These are phyloP conservation scores for Podarcis siculus DNA, from an alignment of 2,797 vertebrate species.

Conservation along the genomic window DNA sequence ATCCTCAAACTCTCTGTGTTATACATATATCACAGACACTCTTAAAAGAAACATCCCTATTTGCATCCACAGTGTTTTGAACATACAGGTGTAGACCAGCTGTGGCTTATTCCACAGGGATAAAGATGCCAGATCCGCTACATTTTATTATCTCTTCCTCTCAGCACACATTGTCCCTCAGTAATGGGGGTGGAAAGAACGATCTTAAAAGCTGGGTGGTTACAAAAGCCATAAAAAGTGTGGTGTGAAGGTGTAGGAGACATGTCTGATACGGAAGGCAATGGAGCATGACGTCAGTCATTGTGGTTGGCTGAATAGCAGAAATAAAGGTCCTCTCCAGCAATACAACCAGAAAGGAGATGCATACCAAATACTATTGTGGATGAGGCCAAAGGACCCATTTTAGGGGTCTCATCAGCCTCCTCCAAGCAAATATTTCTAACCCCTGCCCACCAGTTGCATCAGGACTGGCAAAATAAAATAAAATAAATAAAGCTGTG, in stretches of 20 bases:
- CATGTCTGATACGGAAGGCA: conserved; percentile 44
- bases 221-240: conserved; percentile 32
- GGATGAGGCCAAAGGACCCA: neutral
- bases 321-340: conserved; percentile 12
- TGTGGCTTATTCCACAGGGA: conserved; percentile 2
- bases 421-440: neutral
- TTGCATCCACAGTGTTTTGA: neutral
- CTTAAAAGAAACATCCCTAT: neutral
- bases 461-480: no score
- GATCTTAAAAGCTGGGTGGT: conserved; percentile 3
- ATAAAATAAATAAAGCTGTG: no score
- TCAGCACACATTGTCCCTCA: neutral
- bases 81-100: neutral
- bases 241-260: conserved; percentile 51
- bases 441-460: no score
- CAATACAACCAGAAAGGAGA: neutral
- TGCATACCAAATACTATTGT: neutral
- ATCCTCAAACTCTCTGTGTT: neutral
- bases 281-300: conserved; percentile 48
- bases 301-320: conserved; percentile 54
- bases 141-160: conserved; percentile 8
- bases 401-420: neutral
- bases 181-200: neutral
- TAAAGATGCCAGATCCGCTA: neutral
- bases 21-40: neutral